These are phyloP conservation scores for Pandemis cinnamomeana DNA, from an alignment of 2,888 invertebrate species.

Conservation along the genomic window DNA sequence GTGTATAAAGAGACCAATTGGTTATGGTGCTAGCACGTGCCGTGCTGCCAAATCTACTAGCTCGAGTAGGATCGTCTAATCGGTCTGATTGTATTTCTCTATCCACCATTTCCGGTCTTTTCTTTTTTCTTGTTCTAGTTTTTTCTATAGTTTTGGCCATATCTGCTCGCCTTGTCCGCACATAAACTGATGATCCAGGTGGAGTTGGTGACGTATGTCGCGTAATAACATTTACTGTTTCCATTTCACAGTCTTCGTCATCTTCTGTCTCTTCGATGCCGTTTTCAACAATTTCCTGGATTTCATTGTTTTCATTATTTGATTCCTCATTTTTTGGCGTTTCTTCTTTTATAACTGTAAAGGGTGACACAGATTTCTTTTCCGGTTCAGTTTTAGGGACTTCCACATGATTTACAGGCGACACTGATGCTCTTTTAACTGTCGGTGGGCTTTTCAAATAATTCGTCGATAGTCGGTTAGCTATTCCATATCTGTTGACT, in stretches of 20 bases:
- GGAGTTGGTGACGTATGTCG: slow-evolving; percentile 92
- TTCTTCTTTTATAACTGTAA: slow-evolving; percentile 53
- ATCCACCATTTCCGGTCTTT: slow-evolving; percentile 85
- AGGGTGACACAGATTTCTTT: slow-evolving; percentile 54
- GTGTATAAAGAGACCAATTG: slow-evolving; percentile 87
- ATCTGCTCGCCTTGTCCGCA: slow-evolving; percentile 88
- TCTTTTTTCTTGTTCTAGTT: slow-evolving; percentile 85
- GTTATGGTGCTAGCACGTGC: slow-evolving; percentile 83
- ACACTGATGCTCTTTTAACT: slow-evolving; percentile 68
- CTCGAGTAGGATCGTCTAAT: slow-evolving; percentile 87
- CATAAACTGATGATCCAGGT: slow-evolving; percentile 86
- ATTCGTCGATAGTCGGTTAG: slow-evolving; percentile 73
- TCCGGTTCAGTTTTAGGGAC: slow-evolving; percentile 57
- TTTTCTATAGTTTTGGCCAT: slow-evolving; percentile 89
- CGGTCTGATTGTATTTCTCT: slow-evolving; percentile 90
- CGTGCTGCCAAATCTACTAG: slow-evolving; percentile 85
- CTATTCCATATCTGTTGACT: slow-evolving; percentile 73
- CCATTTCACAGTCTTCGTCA: slow-evolving; percentile 62
- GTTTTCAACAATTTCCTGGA: slow-evolving; percentile 49
- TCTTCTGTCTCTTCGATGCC: slow-evolving; percentile 48
- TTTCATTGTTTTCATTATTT: slow-evolving; percentile 42
- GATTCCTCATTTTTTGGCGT: slow-evolving; percentile 42
- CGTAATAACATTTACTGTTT: slow-evolving; percentile 87
- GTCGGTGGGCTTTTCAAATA: slow-evolving; percentile 75
- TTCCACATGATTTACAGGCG: slow-evolving; percentile 68